Percentiles rank a stretch among this genome's conserved stretches.
Evolutionary conservation across 2,888 invertebrate species (phyloP).

Genomic region (Poecilus cupreus): DNA sequence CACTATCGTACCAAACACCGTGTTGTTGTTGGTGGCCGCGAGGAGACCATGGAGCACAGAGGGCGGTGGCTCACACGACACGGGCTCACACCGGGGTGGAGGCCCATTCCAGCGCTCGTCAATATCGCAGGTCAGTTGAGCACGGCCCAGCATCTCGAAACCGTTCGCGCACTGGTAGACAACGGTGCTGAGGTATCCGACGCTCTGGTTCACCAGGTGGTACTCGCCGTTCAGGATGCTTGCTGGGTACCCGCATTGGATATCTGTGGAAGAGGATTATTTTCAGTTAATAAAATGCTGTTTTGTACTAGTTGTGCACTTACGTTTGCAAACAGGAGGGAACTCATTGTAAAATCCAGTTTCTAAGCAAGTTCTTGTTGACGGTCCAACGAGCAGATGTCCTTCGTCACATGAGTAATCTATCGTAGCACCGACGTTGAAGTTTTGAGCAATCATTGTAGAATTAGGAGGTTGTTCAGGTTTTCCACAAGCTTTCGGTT

Average conservation of each 20-base stretch:
- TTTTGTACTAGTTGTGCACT: conserved; percentile 69
- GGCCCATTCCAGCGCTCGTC: conserved; percentile 96
- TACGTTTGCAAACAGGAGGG: conserved; percentile 94
- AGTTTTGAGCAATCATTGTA: conserved; percentile 85
- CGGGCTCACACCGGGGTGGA: conserved; percentile 90
- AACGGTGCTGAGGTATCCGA: conserved; percentile 90
- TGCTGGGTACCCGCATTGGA: conserved; percentile 93
- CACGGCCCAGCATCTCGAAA: conserved; percentile 89
- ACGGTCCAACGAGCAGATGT: conserved; percentile 90
- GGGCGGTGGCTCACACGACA: conserved; percentile 83
- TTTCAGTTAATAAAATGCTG: no score
- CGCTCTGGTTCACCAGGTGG: conserved; percentile 87
- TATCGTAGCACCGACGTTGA: conserved; percentile 87
- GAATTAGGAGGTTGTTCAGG: conserved; percentile 96
- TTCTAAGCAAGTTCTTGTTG: conserved; percentile 87
- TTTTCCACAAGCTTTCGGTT: conserved; percentile 92
- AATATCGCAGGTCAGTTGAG: conserved; percentile 90
- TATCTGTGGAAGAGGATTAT: conserved; percentile 75
- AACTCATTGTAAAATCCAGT: conserved; percentile 96
- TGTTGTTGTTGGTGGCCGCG: conserved; percentile 75
- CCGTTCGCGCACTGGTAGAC: conserved; percentile 89
- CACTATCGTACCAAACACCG: conserved; percentile 82
- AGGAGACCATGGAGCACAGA: conserved; percentile 79
- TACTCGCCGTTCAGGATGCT: conserved; percentile 89
- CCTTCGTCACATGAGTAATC: conserved; percentile 91